Evolutionary conservation across 2,888 invertebrate genomes (phyloP), one percentile per base, ranked within the genome.

Genomic region (Nomada lathburiana): DNA sequence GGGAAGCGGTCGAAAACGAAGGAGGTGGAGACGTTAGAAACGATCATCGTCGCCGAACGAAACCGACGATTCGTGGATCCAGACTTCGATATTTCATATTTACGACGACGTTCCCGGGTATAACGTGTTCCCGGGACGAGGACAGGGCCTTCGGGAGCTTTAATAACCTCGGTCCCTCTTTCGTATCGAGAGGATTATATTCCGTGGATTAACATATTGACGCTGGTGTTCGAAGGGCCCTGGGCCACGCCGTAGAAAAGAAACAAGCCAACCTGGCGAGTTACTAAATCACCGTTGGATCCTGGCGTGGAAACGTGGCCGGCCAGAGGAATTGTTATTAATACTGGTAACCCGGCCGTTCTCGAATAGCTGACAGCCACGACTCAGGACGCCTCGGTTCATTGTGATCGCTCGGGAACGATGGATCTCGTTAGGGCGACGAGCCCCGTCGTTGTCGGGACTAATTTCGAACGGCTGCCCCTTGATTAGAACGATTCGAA

Each of bases 141-240:
- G 82, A 82, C 88, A 88, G 81, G 67, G 70, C 67, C 65, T 73
- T 84, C 89, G 62, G 82, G 84, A 85, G 89, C 90, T 90, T 90
- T 92, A 92, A 92, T 92, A 92, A 92, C 91, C 90, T 89, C 84
- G 81, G 79, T 72, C 85, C 88, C 82, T 57, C 78, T 81, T 74
- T 85, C 88, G 80, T 85, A 88, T 86, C 88, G 83, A 85, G 85
- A 86, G 90, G 91, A 93, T 92, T 92, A 92, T 92, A 90, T 91
- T 90, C 89, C 87, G 86, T 89, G 91, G 92, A 93, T 94, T 94
- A 93, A 93, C 93, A 94, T 94, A 93, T 93, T 92, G 93, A 93
- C 93, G 92, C 90, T 47, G 90, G 87, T 88, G 83, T 82, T 84
- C 84, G 64, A 71, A 57, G 73, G 80, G 69, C 85, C 83, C 82